Evolutionary conservation across 2,888 invertebrate species (phyloP), one percentile per base, ranked within the genome.

Genomic region (Conchocele bisecta): DNA sequence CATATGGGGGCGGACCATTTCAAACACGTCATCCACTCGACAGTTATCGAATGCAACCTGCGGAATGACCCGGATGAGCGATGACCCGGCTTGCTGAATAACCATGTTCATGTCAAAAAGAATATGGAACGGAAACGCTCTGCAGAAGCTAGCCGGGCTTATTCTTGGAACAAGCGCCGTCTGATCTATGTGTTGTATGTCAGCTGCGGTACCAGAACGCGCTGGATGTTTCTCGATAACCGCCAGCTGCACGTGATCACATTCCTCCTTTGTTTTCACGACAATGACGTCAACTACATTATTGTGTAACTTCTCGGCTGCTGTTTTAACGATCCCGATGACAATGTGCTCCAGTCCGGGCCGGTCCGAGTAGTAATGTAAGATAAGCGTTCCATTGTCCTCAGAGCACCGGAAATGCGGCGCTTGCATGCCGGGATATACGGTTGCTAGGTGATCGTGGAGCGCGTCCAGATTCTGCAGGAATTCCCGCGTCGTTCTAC

Each of bases 291-390:
- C 76, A 3, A 86, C 85, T 6, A 83, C 80, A 11, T 84, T 79
- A 33, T 75, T 63, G 58, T 97, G 83, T 17, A 98, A 94, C 89
- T 97, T 96, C 84, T 96, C 96, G 51, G 98, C 98, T 26, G 98
- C 98, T 7, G 98, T 97, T 96, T 98, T 98, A 1, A 99, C 98
- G 82, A 98, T 98, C 44, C 98, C 98, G 89, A 97, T 98, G 64
- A 99, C 98, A 88, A 99, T 98, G 86, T 97, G 96, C 91, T 98
- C 98, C 78, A 99, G 93, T 2, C 98, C 98, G 3, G 97, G 97
- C 76, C 98, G 94, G 86, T 98, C 98, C 0, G 98, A 98, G 91
- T 98, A 99, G 92, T 99, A 99, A 90, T 99, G 98, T 17, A 99
- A 93, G 37, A 98, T 81, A 3, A 84, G 81, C 1, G 84, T 85